A percentile compares a stretch with the other conserved stretches of the same genome.
Conservation (phyloP, 2,797 vertebrate species). For the Tolypeutes matacus region DNA sequence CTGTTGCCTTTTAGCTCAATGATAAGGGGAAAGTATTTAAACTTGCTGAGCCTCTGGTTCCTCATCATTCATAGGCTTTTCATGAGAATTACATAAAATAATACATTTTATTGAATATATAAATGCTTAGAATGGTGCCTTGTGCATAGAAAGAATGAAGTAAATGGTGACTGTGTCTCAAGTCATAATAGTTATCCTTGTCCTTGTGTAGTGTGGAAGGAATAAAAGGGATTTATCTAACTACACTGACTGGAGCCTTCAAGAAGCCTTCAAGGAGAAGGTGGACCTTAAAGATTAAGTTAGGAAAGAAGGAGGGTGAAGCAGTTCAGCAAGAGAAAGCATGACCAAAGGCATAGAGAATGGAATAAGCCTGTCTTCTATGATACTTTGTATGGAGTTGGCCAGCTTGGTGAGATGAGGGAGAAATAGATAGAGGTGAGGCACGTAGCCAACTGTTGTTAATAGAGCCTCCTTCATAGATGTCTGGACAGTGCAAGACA, state of each 20-base stretch:
- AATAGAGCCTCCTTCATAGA: too few relatives aligned
- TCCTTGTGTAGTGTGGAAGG: neutral
- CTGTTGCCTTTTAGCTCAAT: neutral
- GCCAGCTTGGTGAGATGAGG: neutral
- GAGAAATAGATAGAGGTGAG: neutral
- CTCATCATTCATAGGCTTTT: neutral
- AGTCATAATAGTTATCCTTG: neutral
- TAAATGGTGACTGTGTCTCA: neutral
- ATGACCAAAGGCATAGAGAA: neutral
- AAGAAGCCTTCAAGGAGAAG: neutral
- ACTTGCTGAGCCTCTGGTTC: neutral
- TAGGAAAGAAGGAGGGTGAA: neutral
- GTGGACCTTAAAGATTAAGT: neutral
- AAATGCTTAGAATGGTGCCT: neutral
- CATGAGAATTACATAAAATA: neutral
- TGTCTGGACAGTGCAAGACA: neutral
- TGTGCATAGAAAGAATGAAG: neutral
- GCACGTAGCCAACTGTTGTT: accelerated
- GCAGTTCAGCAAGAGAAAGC: neutral
- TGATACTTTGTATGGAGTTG: neutral
- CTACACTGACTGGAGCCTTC: neutral
- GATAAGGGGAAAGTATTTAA: neutral
- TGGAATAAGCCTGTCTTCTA: neutral
- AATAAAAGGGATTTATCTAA: neutral
- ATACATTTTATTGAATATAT: neutral